Evolutionary conservation across 2,113 vertebrate genomes (phyloP).

Genomic region (Haemorhous mexicanus): DNA sequence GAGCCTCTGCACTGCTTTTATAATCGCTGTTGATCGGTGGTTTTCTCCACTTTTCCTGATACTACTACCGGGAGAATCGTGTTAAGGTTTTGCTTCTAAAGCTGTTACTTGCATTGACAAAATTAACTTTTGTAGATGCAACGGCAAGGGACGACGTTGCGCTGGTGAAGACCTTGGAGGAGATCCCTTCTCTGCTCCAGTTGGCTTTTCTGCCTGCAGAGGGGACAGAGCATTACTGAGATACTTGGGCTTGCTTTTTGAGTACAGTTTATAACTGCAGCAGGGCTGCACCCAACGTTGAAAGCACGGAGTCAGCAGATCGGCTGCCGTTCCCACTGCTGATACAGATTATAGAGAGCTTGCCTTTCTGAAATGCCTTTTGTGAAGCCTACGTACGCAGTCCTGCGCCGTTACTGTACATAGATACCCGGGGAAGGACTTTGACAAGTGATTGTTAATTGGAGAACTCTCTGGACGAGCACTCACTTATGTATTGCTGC

Average conservation of each 20-base stretch:
- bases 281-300: conserved; percentile 78
- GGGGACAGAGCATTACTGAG: background rate
- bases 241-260: conserved; percentile 45
- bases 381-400: conserved; percentile 79
- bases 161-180: conserved; percentile 46
- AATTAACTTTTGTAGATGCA: conserved; percentile 32
- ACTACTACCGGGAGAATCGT: conserved; percentile 54
- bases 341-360: conserved; percentile 65
- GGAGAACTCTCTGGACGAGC: conserved; percentile 46
- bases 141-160: conserved; percentile 30
- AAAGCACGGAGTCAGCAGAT: conserved; percentile 65
- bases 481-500: conserved; percentile 97
- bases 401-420: conserved; percentile 78
- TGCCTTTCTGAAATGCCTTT: conserved; percentile 87
- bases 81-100: conserved; percentile 69
- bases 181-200: background rate
- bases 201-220: conserved; percentile 10
- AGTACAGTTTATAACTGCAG: conserved; percentile 71
- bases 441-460: conserved; percentile 54
- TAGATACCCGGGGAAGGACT: conserved; percentile 68
- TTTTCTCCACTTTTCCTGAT: conserved; percentile 71
- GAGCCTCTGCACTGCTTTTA: conserved; percentile 70
- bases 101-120: conserved; percentile 55
- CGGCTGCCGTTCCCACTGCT: conserved; percentile 67
- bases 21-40: conserved; percentile 89